Conservation (phyloP, 1,140 invertebrate species). For the Philopotamus ludificatus region DNA sequence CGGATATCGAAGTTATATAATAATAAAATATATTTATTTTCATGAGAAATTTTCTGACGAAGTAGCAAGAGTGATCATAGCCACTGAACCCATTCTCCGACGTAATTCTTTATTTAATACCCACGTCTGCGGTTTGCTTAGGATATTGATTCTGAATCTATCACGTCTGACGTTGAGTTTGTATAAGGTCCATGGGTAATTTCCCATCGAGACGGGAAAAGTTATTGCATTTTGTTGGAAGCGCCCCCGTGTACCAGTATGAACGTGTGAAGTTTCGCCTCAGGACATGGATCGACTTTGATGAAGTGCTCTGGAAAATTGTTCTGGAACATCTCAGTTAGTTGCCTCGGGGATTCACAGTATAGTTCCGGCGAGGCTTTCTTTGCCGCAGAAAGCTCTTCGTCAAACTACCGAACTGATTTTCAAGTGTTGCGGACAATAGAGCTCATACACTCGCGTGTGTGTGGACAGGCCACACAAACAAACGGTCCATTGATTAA, state of each 20-base stretch:
- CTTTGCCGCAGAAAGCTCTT: neutral
- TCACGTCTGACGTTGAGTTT: no score
- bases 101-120: no score
- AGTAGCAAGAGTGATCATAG: no score
- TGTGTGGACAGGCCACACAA: neutral
- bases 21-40: no score
- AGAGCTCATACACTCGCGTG: no score
- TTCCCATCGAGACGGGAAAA: neutral
- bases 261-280: neutral
- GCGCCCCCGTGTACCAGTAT: neutral
- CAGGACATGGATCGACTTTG: constrained; percentile 4
- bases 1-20: no score
- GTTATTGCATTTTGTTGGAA: constrained; percentile 3
- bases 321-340: neutral
- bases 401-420: neutral
- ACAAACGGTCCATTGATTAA: neutral
- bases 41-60: no score
- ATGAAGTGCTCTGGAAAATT: constrained; percentile 8
- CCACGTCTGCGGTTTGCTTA: no score
- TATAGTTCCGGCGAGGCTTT: neutral
- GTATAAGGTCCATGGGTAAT: no score
- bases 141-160: no score
- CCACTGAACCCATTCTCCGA: no score
- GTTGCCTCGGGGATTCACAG: neutral
- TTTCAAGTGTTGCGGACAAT: neutral